Evolutionary conservation across 2,888 invertebrate genomes (phyloP), one percentile per base, ranked within the genome.

Genomic region (Drosophila hawaiiensis): DNA sequence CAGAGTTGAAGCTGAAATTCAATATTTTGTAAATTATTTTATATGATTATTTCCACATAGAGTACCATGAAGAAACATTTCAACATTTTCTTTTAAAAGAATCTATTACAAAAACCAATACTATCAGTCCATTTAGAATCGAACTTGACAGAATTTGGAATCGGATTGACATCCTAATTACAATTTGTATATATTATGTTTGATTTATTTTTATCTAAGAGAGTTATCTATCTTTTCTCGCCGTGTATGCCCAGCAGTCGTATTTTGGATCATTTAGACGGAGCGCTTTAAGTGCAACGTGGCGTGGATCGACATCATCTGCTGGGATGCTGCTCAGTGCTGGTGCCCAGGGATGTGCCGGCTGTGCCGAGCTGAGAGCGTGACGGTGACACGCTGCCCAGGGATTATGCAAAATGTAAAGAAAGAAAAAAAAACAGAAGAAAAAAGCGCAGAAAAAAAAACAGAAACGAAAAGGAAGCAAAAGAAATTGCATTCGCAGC

Each of bases 361-460:
- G 37, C 19, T 55, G 37, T 14, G 25, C 19, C n/a, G 55, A 39
- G 68, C 73, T 73, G 81, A 86, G 91, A 83, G 91, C 85, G 85
- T 90, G 85, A 90, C 84, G 89, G 68, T 80, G 89, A 88, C 87
- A 86, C 76, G 84, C 68, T 73, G 89, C 74, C 68, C 68, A 68
- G 87, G 89, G 84, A 85, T 85, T 85, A 85, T 89, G 87, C 89
- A 81, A 89, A 87, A 69, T 68, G 50, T 19, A 52, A 22, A 31
- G 7, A 9, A 14, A 22, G n/a, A n/a, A 29, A 56, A 29, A 41
- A 56, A 37, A 28, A 28, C 19, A 39, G 16, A 16, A 37, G 4
- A 25, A 9, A 55, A 3, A 19, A 10, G 28, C 4, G 1, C 14
- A 37, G 4, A 35, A 22, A 22, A 55, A 55, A 39, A 39, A 58